Evolutionary conservation across 92 coral and sea anemone species (phyloP), one percentile per base, ranked within the genome.

Genomic region (Palythoa grandiflora): DNA sequence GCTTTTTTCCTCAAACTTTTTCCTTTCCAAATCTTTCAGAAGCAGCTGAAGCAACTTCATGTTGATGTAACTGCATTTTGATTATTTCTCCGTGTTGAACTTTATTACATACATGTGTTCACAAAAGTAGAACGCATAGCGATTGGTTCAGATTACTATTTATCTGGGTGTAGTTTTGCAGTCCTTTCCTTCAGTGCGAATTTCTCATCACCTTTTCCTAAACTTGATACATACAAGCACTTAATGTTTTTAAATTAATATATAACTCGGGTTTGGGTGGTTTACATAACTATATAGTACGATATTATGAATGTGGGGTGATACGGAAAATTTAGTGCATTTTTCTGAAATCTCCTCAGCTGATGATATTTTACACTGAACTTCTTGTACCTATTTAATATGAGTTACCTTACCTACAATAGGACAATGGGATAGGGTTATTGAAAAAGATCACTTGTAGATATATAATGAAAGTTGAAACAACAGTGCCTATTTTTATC

Each of bases 401-500:
- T 66, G 54, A 39, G 4, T 21, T 39, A 66, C 50, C 36, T 2
- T 50, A 7, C 44, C 8, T 65, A 44, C 16, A 21, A 19, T 63
- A 10, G 21, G 71, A 53, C 40, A 48, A 5, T 65, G 57, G 36
- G 39, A 81, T 40, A 14, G 28, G 28, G 37, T 37, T 80, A 51
- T 28, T 52, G 10, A 70, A 3, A 1, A 65, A 3, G 38, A 39
- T 39, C 50, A 17, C 11, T 39, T 80, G 74, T 38, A 81, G 75
- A 81, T 81, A 65, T 2, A 44, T 15, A 13, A 20, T 12, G 55
- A 81, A 20, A 63, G n/a, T 77, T 61, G 7, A 71, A 81, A 53
- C 57, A 63, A 47, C 86, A 66, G 75, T 81, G 44, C 59, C 75
- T 81, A 81, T 81, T 81, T 81, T 81, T 81, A 81, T 66, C 75